phyloP scores from a whole-genome alignment of 2,797 vertebrate genomes.

The Periophthalmus magnuspinnatus region DNA sequence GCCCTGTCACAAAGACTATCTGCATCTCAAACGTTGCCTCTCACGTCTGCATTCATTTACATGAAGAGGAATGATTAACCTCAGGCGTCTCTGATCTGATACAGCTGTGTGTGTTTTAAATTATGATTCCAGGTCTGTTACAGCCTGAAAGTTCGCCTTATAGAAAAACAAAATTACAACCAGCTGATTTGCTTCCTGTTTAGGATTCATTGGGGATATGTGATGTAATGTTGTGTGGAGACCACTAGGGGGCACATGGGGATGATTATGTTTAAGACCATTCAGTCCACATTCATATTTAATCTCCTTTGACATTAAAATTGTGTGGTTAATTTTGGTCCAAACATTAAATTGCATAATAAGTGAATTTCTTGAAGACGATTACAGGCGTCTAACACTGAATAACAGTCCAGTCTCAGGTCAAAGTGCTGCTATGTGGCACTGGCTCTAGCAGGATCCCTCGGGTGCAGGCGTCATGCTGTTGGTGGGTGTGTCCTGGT shows the following conservation, averaged over 20 bases:
- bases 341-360: conserved; percentile 7
- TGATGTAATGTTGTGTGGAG: conserved; percentile 10
- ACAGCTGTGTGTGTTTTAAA: conserved; percentile 7
- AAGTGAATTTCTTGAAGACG: neutral
- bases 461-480: conserved; percentile 73
- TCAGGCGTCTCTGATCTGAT: conserved; percentile 8
- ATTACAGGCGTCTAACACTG: conserved; percentile 13
- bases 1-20: neutral
- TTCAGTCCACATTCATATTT: neutral
- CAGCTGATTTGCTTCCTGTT: neutral
- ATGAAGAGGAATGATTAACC: neutral
- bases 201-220: neutral
- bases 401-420: conserved; percentile 20
- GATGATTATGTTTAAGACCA: neutral
- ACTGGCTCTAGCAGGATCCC: conserved; percentile 74
- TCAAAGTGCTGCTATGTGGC: conserved; percentile 23
- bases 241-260: conserved; percentile 20
- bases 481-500: conserved; percentile 82
- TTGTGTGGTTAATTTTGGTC: conserved; percentile 3
- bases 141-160: neutral
- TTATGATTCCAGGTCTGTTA: neutral
- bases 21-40: neutral
- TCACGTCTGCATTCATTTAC: conserved; percentile 9
- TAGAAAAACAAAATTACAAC: neutral
- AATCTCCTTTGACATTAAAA: neutral